Conservation (phyloP, 2,888 invertebrate species). For the Alviniconcha strummeri region DNA sequence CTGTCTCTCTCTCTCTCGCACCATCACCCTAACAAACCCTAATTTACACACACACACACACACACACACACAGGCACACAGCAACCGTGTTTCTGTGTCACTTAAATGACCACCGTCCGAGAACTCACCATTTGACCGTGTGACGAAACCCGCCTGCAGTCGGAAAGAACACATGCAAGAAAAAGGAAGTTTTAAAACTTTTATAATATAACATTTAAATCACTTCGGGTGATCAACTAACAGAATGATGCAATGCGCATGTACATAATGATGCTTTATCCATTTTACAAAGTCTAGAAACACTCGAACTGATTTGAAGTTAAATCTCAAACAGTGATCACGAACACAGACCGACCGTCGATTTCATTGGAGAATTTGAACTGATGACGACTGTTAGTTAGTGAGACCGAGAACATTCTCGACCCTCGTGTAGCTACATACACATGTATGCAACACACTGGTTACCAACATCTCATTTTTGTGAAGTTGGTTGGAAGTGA, state of each 20-base stretch:
- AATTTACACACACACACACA: neutral
- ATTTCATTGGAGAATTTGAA: neutral
- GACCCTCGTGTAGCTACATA: no score
- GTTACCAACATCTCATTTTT: neutral
- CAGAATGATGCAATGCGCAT: neutral
- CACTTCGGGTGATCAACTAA: neutral
- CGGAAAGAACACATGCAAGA: neutral
- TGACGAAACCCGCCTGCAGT: neutral
- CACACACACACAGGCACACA: neutral
- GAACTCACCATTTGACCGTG: neutral
- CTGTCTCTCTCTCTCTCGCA: no score
- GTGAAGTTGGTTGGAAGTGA: neutral
- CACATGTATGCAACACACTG: neutral
- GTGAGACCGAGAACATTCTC: no score
- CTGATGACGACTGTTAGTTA: neutral
- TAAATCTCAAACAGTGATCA: no score
- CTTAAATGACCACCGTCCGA: no score
- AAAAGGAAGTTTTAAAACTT: neutral
- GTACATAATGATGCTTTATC: no score
- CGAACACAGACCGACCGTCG: no score
- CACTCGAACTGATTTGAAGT: no score
- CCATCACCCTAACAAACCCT: neutral
- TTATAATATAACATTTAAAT: neutral
- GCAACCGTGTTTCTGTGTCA: neutral
- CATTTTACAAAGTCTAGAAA: no score